Percentiles rank a stretch among this genome's conserved stretches.
These are phyloP conservation scores for Noctua comes DNA, from an alignment of 2,888 invertebrate species.

Conservation along the genomic window DNA sequence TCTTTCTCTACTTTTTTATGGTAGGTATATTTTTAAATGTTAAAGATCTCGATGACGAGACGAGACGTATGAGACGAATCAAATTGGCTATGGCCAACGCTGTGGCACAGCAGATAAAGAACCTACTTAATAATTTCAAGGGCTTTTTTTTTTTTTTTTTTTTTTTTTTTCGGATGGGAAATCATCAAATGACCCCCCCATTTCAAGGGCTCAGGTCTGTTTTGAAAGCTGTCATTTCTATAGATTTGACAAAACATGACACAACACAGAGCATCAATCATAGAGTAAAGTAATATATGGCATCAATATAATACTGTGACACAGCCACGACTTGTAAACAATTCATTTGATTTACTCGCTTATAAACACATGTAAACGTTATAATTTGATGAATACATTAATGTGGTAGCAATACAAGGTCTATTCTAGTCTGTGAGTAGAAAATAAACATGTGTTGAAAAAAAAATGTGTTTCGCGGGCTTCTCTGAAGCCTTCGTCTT, in stretches of 20 bases:
- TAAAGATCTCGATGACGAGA: too few species aligned
- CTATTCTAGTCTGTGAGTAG: conserved; percentile 18
- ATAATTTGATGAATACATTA: not conserved
- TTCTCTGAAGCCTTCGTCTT: not conserved
- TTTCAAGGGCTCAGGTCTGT: too few species aligned
- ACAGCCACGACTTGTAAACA: not conserved
- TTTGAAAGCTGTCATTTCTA: conserved; percentile 8
- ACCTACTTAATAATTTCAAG: not conserved
- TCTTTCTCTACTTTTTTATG: too few species aligned
- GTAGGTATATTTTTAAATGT: too few species aligned
- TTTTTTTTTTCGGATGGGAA: too few species aligned
- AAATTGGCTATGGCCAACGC: not conserved
- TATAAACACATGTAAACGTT: not conserved
- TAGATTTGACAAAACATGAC: not conserved
- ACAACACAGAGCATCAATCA: too few species aligned
- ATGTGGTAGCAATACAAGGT: not conserved
- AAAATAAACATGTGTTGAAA: not conserved
- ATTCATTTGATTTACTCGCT: not conserved
- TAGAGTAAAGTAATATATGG: too few species aligned
- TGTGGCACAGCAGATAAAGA: not conserved
- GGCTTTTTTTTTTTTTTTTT: too few species aligned
- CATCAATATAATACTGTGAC: too few species aligned
- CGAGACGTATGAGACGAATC: not conserved
- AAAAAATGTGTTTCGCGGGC: not conserved
- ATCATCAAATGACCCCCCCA: too few species aligned